Evolutionary conservation across 2,113 vertebrate genomes (phyloP).

Genomic region (Microcebus murinus): DNA sequence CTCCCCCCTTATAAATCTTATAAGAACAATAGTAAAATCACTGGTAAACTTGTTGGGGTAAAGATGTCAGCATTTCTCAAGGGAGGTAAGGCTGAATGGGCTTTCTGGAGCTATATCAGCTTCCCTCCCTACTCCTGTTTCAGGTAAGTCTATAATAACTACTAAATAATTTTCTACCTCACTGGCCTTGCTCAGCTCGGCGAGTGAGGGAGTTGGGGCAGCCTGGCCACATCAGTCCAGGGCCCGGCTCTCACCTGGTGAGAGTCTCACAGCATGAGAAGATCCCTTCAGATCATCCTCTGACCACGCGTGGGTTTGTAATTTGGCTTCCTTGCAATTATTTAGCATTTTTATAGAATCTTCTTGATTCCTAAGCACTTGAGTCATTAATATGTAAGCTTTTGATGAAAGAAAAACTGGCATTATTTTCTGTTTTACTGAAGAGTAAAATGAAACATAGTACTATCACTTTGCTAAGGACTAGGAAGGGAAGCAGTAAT

Average conservation of each 20-base stretch:
- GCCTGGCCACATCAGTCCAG: accelerated
- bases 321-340: not conserved
- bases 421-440: not conserved
- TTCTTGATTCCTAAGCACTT: not conserved
- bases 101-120: not conserved
- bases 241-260: not conserved
- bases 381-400: not conserved
- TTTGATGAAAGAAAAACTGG: not conserved
- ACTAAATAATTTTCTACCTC: not conserved
- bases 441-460: conserved; percentile 7
- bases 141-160: not conserved
- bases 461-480: not conserved
- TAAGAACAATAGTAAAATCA: not conserved
- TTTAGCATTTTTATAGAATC: conserved; percentile 22
- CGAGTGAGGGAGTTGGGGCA: not conserved
- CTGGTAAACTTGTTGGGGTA: not conserved
- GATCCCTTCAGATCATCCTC: not conserved
- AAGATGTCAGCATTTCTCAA: not conserved
- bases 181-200: not conserved
- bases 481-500: not conserved
- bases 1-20: not conserved
- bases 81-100: not conserved
- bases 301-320: not conserved
- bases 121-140: not conserved
- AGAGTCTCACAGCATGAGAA: too few species aligned